Evolutionary conservation across 2,113 vertebrate genomes (phyloP).

Genomic region (Ardeotis arabs): DNA sequence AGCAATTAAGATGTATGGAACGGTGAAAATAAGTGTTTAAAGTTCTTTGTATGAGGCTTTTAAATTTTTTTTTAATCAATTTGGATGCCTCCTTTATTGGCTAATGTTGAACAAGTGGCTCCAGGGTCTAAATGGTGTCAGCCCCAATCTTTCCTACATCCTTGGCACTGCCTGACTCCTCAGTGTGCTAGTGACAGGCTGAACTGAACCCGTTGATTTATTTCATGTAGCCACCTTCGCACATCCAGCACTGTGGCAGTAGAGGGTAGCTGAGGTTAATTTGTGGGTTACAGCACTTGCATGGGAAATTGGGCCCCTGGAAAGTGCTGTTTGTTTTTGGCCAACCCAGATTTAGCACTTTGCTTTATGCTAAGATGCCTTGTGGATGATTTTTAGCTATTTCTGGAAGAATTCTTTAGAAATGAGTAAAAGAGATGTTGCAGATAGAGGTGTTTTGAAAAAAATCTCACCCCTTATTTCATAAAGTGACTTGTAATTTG

Average conservation of each 20-base stretch:
- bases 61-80: background rate
- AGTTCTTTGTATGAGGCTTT: background rate
- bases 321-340: background rate
- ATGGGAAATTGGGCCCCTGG: background rate
- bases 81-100: background rate
- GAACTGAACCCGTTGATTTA: background rate
- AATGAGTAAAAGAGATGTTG: background rate
- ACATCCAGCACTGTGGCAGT: accelerated
- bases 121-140: background rate
- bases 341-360: background rate
- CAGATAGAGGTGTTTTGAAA: background rate
- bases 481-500: background rate
- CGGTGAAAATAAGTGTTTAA: background rate
- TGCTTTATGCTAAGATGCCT: background rate
- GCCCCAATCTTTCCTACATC: background rate
- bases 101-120: background rate
- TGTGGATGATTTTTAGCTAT: background rate
- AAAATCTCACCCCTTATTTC: too few relatives aligned
- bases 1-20: background rate
- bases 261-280: background rate
- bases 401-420: background rate
- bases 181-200: background rate
- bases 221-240: background rate
- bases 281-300: background rate
- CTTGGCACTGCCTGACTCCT: background rate